These are phyloP conservation scores for Exephanes ischioxanthus DNA, from an alignment of 2,888 invertebrate species.

Conservation along the genomic window DNA sequence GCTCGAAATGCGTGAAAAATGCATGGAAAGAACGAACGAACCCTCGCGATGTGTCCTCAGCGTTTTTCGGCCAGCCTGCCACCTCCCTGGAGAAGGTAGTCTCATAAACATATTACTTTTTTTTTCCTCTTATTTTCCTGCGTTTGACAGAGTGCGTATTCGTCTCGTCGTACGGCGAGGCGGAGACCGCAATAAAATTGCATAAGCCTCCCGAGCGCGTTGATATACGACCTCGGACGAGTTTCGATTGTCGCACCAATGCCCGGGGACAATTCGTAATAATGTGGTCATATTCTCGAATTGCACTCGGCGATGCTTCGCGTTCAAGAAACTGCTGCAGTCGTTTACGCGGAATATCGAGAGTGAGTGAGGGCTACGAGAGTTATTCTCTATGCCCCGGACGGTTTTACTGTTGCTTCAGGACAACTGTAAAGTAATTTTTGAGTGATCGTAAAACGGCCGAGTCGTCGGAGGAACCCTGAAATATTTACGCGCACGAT, in stretches of 20 bases:
- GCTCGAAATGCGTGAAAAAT: slow-evolving; percentile 70
- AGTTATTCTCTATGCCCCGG: slow-evolving; percentile 33
- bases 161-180: slow-evolving; percentile 63
- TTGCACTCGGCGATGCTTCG: slow-evolving; percentile 45
- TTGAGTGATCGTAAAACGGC: slow-evolving; percentile 73
- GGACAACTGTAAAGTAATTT: slow-evolving; percentile 77
- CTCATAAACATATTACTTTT: slow-evolving; percentile 77
- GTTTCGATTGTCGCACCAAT: slow-evolving; percentile 72
- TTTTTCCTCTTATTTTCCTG: slow-evolving; percentile 40
- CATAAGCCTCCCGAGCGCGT: slow-evolving; percentile 67
- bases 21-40: slow-evolving; percentile 51
- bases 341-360: not conserved
- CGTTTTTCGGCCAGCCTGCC: slow-evolving; percentile 25
- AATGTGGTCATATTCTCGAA: slow-evolving; percentile 73
- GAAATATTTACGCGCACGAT: slow-evolving; percentile 75
- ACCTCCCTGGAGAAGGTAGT: slow-evolving; percentile 62
- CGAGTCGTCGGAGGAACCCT: slow-evolving; percentile 50
- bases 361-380: not conserved
- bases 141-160: slow-evolving; percentile 60
- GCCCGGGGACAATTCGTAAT: slow-evolving; percentile 76
- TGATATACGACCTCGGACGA: slow-evolving; percentile 71
- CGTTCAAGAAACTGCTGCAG: not conserved
- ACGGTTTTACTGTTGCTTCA: slow-evolving; percentile 71
- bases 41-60: slow-evolving; percentile 51
- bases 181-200: slow-evolving; percentile 78